These are phyloP conservation scores for Drosophila suzukii DNA, from an alignment of 1,140 invertebrate genomes.

Conservation along the genomic window DNA sequence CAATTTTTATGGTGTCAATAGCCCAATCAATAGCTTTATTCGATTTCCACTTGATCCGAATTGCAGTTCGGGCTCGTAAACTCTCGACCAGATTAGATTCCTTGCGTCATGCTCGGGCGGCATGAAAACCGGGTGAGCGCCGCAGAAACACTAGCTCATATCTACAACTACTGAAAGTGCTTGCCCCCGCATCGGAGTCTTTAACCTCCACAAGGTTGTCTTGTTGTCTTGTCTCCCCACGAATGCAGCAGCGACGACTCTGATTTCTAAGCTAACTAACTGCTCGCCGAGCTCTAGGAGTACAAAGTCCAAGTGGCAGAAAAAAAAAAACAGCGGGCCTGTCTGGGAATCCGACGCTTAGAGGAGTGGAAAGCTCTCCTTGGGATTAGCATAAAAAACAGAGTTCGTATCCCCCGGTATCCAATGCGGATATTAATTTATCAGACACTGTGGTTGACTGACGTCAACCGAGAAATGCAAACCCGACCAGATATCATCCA, in stretches of 20 bases:
- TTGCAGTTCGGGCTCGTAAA: constrained; percentile 27
- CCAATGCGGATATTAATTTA: constrained; percentile 27
- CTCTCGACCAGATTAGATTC: constrained; percentile 41
- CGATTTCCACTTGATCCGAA: constrained; percentile 32
- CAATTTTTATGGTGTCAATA: constrained; percentile 13
- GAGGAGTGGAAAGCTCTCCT: constrained; percentile 21
- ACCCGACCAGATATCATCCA: neutral
- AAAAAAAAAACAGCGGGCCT: neutral
- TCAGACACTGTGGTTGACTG: constrained; percentile 1
- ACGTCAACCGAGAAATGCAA: constrained; percentile 29
- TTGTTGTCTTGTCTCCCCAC: neutral
- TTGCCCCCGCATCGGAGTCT: constrained; percentile 42
- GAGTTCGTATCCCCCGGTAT: neutral
- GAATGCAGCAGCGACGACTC: constrained; percentile 36
- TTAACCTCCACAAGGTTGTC: constrained; percentile 50
- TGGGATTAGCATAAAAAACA: constrained; percentile 28
- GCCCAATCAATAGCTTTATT: neutral
- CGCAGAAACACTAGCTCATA: neutral
- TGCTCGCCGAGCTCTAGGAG: neutral
- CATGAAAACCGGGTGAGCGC: constrained; percentile 12
- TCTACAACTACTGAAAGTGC: constrained; percentile 11
- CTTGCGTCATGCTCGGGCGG: constrained; percentile 26
- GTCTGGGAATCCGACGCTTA: neutral
- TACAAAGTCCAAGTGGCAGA: constrained; percentile 37
- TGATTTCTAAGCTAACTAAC: constrained; percentile 31